Base-by-base conservation (phyloP, 1,140 invertebrate genomes). In the Dendroctonus valens region DNA sequence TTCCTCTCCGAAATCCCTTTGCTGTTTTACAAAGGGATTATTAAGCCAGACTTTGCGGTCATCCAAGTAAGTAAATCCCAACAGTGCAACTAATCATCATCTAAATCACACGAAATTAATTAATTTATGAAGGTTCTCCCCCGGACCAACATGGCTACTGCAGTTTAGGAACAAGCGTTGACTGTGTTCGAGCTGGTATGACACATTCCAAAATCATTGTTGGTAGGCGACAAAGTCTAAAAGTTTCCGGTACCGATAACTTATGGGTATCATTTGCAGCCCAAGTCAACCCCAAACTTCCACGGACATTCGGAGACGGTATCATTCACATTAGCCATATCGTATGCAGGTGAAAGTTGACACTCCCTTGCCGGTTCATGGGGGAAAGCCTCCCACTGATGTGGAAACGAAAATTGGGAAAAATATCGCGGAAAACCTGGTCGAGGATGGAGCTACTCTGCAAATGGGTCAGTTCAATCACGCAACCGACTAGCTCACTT, bases 1-100 rank as follows among this genome's bases (percentile, higher is more conserved):
- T 98, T 96, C 79, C 82, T 98, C 0, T 88, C 91, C 65, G 95
- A 98, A 78, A 96, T 97, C 74, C 95, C 95, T 0, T 82, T 87
- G 53, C 80, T 98, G 7, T 98, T 98, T 80, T 85, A 91, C 71
- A 84, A 87, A 58, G 89, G 90, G 69, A 90, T 95, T 67, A 82
- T 96, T 11, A 81, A 89, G 73, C 90, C 94, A 0, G 91, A 97
- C 79, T 91, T 96, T 26, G 86, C 93, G 7, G 78, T 97, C 0
- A 89, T 98, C 59, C 89, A 92, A 72, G 90, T 91, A 74, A 67
- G 42, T 44, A 2, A 42, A 9, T 57, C 14, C 1, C 26, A 37
- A 1, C 40, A 40, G 0, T 42, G 11, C 9, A n/a, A 46, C 7
- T 54, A 54, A 48, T n/a, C 5, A 6, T 48, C 12, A 53, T 53